These are phyloP conservation scores for Theretra japonica DNA, from an alignment of 2,888 invertebrate genomes.

Conservation along the genomic window DNA sequence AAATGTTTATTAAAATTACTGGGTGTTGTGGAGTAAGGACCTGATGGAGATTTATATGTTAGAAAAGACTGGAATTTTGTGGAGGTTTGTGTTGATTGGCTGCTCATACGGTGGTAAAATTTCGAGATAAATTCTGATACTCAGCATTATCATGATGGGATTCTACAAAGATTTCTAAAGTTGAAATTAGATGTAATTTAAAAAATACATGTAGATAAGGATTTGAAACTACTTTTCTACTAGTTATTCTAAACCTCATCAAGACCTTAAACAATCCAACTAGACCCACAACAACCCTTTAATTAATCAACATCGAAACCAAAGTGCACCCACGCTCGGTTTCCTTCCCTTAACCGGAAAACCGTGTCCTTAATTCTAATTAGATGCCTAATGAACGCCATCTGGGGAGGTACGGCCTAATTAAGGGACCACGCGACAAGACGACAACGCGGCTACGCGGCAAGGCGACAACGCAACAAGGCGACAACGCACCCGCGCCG, in stretches of 20 bases:
- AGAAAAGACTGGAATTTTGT: too few relatives aligned
- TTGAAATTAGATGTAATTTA: too few relatives aligned
- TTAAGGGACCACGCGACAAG: conserved; percentile 54
- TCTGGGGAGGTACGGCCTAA: conserved; percentile 67
- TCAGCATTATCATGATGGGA: too few relatives aligned
- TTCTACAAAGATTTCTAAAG: too few relatives aligned
- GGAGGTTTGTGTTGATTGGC: too few relatives aligned
- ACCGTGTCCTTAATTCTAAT: conserved; percentile 76
- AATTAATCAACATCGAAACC: conserved; percentile 61
- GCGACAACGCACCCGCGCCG: conserved; percentile 4
- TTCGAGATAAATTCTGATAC: too few relatives aligned
- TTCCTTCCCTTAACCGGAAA: conserved; percentile 66
- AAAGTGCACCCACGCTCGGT: conserved; percentile 64
- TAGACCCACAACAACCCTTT: conserved; percentile 37
- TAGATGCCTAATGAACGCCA: conserved; percentile 75
- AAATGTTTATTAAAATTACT: background rate
- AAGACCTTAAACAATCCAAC: background rate
- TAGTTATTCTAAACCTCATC: background rate
- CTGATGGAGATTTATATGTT: too few relatives aligned
- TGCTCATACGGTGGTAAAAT: too few relatives aligned
- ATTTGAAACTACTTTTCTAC: background rate
- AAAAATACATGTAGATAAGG: too few relatives aligned
- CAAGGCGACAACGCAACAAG: conserved; percentile 37
- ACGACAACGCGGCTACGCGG: background rate
- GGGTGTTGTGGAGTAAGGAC: too few relatives aligned